Base-by-base conservation (phyloP, 2,113 vertebrate genomes). In the Collichthys lucidus region DNA sequence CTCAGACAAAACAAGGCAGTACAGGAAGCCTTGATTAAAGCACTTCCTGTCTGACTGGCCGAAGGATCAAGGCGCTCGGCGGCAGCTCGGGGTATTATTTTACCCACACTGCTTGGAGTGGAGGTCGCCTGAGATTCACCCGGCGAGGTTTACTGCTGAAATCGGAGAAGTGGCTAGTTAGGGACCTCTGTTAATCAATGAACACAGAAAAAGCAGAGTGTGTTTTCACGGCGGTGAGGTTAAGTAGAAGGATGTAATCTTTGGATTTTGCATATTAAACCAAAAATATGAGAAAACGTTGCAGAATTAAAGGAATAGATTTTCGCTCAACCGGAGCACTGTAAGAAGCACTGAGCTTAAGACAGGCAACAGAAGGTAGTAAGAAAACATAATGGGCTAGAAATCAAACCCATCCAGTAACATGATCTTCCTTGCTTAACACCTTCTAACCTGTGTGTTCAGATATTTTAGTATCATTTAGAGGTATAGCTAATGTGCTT, bases 21-120 rank as follows among this genome's bases (percentile, higher is more conserved):
- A 82, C 83, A 89, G 91, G 90, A 94, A 93, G 84, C 76, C 67
- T 53, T 94, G 92, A 94, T 94, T 93, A 94, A 94, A 94, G 81
- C 86, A 84, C 90, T 91, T 94, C 93, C 94, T 94, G 93, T 92
- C 89, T 90, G 89, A 86, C 77, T 86, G 80, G 66, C 61, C 17
- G 10, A 19, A 67, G 83, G 75, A 90, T 83, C 82, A 89, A 88
- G 86, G 77, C 22, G 62, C 80, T 76, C 10, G 10, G 77, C 7
- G 55, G 70, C 3, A 22, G 71, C 69, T 77, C 1, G 11, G 47
- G 35, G 74, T 88, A 52, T 84, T 75, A 81, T 76, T 89, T 85
- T 40, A 83, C 83, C 86, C 80, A 55, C 53, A 14, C 65, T 10
- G 61, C 49, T 86, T 61, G 62, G 69, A 80, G 77, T 22, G 16